These are phyloP conservation scores for Dendroctonus valens DNA, from an alignment of 1,140 invertebrate genomes.

Conservation along the genomic window DNA sequence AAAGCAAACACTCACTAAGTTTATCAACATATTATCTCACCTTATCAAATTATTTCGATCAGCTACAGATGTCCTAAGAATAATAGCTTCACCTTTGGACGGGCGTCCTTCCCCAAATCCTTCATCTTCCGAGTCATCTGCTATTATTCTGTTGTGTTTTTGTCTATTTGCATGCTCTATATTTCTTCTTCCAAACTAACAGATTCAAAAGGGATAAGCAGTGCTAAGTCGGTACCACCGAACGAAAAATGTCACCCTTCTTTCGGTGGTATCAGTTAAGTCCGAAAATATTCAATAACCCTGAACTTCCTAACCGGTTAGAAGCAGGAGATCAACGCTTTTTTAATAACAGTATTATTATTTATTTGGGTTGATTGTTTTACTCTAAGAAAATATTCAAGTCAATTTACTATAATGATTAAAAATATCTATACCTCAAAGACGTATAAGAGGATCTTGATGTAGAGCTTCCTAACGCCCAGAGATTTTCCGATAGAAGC, in stretches of 20 bases:
- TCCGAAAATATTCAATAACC: too few species aligned
- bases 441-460: conserved; percentile 63
- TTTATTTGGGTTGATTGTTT: background rate
- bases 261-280: too few species aligned
- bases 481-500: conserved; percentile 82
- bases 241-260: too few species aligned
- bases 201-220: too few species aligned
- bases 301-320: too few species aligned
- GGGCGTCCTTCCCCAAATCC: conserved; percentile 8
- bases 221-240: too few species aligned
- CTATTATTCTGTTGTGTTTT: conserved; percentile 7
- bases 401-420: too few species aligned
- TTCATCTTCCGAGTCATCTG: conserved; percentile 10
- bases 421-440: conserved; percentile 45
- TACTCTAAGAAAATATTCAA: background rate
- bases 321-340: too few species aligned
- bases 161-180: conserved; percentile 11
- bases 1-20: too few species aligned
- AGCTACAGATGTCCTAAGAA: background rate
- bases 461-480: conserved; percentile 79
- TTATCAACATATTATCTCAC: background rate
- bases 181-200: conserved; percentile 12
- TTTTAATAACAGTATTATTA: too few species aligned
- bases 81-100: conserved; percentile 6
- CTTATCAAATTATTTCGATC: conserved; percentile 3